Evolutionary conservation across 2,113 vertebrate genomes (phyloP).

Genomic region (Paramisgurnus dabryanus): DNA sequence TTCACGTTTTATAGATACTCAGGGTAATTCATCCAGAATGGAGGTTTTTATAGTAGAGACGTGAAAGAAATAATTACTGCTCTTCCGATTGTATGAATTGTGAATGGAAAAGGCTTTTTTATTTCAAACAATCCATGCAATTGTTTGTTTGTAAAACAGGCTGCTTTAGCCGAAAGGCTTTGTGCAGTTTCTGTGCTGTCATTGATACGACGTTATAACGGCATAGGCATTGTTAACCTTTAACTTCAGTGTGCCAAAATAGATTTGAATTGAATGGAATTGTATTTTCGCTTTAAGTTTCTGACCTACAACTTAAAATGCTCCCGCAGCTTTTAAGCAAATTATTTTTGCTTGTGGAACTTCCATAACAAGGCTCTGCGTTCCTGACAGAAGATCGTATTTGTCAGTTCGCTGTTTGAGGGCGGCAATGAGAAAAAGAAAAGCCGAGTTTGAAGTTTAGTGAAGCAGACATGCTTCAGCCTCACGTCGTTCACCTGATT

Average conservation of each 20-base stretch:
- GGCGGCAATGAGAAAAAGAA: slow-evolving; percentile 35
- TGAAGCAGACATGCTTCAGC: slow-evolving; percentile 71
- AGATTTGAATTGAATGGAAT: slow-evolving; percentile 22
- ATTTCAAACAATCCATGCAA: slow-evolving; percentile 10
- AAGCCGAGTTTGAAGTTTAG: slow-evolving; percentile 69
- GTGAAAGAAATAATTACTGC: slow-evolving; percentile 38
- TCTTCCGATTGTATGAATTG: background rate
- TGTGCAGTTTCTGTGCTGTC: background rate
- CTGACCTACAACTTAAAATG: slow-evolving; percentile 29
- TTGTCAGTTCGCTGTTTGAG: slow-evolving; percentile 60
- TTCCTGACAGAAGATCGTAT: slow-evolving; percentile 56
- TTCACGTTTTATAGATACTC: slow-evolving; percentile 3
- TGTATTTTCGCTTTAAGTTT: slow-evolving; percentile 2
- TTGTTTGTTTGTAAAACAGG: slow-evolving; percentile 23
- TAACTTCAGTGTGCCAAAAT: slow-evolving; percentile 18
- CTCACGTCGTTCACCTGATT: slow-evolving; percentile 72
- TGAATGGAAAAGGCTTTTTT: background rate
- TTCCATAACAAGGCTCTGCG: slow-evolving; percentile 55
- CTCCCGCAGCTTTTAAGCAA: slow-evolving; percentile 41
- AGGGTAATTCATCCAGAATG: background rate
- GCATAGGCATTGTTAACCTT: slow-evolving; percentile 23
- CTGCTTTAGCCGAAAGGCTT: slow-evolving; percentile 1
- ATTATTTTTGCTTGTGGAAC: slow-evolving; percentile 54
- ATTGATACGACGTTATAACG: background rate
- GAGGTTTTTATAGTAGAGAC: slow-evolving; percentile 14